A percentile compares a stretch with the other conserved stretches of the same genome.
phyloP scores from a whole-genome alignment of 1,140 invertebrate genomes.

The Bombus turneri region DNA sequence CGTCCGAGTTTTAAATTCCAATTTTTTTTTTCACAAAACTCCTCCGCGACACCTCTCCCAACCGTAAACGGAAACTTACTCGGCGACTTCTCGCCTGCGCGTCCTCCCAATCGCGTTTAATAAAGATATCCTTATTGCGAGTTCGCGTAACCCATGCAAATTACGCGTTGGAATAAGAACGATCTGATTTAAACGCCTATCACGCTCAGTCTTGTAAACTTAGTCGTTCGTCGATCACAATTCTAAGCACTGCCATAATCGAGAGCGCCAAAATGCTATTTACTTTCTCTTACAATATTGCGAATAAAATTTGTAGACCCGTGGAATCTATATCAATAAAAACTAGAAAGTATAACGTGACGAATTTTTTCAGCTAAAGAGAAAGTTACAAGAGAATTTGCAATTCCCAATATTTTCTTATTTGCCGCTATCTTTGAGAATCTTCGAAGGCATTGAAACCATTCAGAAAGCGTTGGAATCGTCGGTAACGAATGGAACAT shows the following conservation, averaged over 20 bases:
- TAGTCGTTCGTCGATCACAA: background rate
- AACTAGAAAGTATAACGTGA: background rate
- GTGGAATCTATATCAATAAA: background rate
- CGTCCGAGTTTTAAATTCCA: background rate
- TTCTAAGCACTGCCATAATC: background rate
- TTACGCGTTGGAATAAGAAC: constrained; percentile 59
- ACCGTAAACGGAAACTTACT: constrained; percentile 47
- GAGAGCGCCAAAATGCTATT: background rate
- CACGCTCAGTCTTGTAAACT: background rate
- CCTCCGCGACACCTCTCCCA: background rate
- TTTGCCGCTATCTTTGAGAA: background rate
- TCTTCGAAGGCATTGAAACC: background rate
- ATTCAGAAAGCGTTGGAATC: background rate
- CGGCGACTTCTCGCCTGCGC: constrained; percentile 35
- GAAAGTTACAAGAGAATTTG: background rate
- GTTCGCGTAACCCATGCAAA: constrained; percentile 50
- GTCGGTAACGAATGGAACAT: background rate
- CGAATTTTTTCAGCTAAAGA: background rate
- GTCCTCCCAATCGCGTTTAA: constrained; percentile 36
- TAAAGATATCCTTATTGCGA: constrained; percentile 67
- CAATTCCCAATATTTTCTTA: background rate
- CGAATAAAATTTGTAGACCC: background rate
- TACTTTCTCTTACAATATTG: background rate
- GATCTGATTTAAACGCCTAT: constrained; percentile 62
- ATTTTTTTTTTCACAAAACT: background rate